These are phyloP conservation scores for Calypte anna DNA, from an alignment of 2,113 vertebrate species.

Conservation along the genomic window DNA sequence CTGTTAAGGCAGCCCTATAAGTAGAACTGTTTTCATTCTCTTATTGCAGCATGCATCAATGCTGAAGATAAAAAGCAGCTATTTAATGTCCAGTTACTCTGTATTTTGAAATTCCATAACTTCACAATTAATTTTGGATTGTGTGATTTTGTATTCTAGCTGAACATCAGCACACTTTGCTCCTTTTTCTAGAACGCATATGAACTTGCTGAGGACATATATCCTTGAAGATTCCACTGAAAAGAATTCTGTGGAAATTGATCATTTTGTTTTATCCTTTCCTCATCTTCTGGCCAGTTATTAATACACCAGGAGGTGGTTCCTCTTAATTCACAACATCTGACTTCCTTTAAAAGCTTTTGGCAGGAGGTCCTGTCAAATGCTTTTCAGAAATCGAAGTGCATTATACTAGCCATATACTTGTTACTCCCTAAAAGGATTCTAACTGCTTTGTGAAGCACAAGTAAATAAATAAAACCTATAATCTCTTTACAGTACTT, in stretches of 20 bases:
- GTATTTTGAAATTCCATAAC: neutral
- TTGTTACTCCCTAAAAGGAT: neutral
- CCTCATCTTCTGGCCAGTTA: constrained; percentile 14
- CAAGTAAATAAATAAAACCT: neutral
- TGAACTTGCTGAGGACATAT: neutral
- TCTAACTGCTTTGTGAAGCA: neutral
- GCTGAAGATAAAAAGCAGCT: neutral
- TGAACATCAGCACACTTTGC: neutral
- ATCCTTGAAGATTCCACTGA: neutral
- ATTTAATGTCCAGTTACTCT: neutral
- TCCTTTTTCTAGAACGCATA: neutral
- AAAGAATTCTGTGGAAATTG: neutral
- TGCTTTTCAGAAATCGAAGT: constrained; percentile 57
- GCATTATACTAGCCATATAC: neutral
- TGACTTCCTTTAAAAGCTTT: constrained; percentile 44
- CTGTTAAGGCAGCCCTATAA: neutral
- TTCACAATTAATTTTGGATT: neutral
- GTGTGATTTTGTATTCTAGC: neutral
- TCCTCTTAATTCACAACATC: constrained; percentile 29
- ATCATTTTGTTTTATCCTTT: neutral
- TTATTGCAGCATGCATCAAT: neutral
- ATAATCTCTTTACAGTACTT: neutral
- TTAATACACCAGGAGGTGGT: constrained; percentile 20
- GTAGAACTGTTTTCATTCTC: neutral
- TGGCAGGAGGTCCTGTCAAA: constrained; percentile 37